Evolutionary conservation across 2,888 invertebrate genomes (phyloP), one percentile per base, ranked within the genome.

Genomic region (Polydrusus pterygomalis): DNA sequence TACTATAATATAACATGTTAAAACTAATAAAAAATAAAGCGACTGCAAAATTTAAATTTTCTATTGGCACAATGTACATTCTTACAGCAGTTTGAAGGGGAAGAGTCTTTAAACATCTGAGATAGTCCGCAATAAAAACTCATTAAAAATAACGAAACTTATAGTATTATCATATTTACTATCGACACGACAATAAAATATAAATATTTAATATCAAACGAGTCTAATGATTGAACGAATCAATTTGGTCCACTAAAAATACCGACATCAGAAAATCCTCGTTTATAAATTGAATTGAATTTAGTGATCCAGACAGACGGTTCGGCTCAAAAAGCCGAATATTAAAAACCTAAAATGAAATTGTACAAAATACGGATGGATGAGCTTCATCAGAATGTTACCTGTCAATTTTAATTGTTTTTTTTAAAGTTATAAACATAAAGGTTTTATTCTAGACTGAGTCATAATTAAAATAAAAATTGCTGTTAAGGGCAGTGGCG

Each of bases 261-360:
- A 13, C n/a, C 68, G 54, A 54, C 54, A n/a, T n/a, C n/a, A 18
- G 15, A 25, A 68, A 56, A 54, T 68, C 43, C 20, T 10, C 20
- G 25, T 69, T 56, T 45, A 69, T 58, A 69, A 69, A 69, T 69
- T 69, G 17, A 56, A 68, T 68, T 68, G 68, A 20, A 49, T 64
- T 58, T 58, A 69, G 54, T 45, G 69, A 58, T 34, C 49, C 62
- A 49, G 70, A 56, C 25, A 68, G 68, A 18, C 51, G 49, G 34
- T 62, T 47, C 34, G 49, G 40, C 49, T 34, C 38, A n/a, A 38
- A 63, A 62, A 25, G 62, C 13, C 70, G 49, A 70, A 70, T 70
- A 70, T 62, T 70, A 70, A 70, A 54, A 70, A 51, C 51, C 45
- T 49, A 63, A 62, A 63, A 49, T 62, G 49, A 70, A 62, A 62